Base-by-base conservation (phyloP, 1,140 invertebrate genomes). In the Zaprionus ornatus region DNA sequence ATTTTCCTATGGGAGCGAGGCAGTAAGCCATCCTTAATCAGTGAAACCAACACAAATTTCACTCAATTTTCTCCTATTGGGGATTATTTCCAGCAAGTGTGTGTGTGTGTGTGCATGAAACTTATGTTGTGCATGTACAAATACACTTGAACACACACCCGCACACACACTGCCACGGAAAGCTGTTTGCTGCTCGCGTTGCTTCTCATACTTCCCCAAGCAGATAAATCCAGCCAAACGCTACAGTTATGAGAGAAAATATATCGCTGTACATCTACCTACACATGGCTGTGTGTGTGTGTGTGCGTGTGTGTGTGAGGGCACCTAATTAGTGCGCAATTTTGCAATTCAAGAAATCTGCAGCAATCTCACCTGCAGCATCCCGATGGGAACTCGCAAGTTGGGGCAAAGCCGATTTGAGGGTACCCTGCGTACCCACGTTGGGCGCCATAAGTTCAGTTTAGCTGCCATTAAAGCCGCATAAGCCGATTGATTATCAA, bases 21-120 rank as follows among this genome's bases (percentile, higher is more conserved):
- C 76, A 79, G 82, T 80, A 83, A 88, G 83, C 83, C 84, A 83
- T 83, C 77, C 83, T 83, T 88, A 86, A 86, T 86, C 83, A 86
- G 83, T 86, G 84, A 80, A 83, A 88, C 77, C 84, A 84, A 83
- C 83, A 86, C 83, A 88, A 86, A 86, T 86, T 86, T 83, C 87
- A 79, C 84, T 83, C 83, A 86, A 86, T 86, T 86, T 80, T 77
- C 84, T 80, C 77, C 84, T 83, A 80, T 88, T 86, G 83, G 80
- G 83, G 83, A 80, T 86, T 88, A 88, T 77, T 74, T 56, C 27
- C 12, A 7, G 60, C 56, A 56, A 67, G 21, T 42, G 40, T 42
- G 74, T 23, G 66, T 64, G 65, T 83, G 66, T 66, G 63, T 70
- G 35, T 70, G 61, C 25, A 64, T 32, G 57, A 10, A 64, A 64